These are phyloP conservation scores for Pachycephala philippinensis DNA, from an alignment of 2,113 vertebrate species.

Conservation along the genomic window DNA sequence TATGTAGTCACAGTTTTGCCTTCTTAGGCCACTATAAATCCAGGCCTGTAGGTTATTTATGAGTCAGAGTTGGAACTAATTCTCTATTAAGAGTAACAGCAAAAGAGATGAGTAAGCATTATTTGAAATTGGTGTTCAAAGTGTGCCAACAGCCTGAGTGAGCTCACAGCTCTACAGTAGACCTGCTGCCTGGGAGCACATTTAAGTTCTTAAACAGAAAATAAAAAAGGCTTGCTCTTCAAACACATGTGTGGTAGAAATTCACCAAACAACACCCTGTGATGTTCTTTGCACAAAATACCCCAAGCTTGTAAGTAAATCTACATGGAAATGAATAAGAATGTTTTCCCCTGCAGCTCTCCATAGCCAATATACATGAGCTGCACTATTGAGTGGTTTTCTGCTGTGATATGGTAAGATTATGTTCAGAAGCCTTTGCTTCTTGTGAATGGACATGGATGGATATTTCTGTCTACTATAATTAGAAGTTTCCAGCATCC, in stretches of 20 bases:
- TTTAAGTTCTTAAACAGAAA: not conserved
- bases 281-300: not conserved
- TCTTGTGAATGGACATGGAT: not conserved
- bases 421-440: not conserved
- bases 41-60: not conserved
- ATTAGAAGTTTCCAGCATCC: not conserved
- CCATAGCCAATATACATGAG: not conserved
- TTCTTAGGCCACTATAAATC: not conserved
- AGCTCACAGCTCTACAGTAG: not conserved
- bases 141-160: not conserved
- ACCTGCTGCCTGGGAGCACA: not conserved
- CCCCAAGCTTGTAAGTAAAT: not conserved
- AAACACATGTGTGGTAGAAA: fast-evolving
- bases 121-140: not conserved
- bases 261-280: not conserved
- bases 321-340: not conserved
- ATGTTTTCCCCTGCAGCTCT: not conserved
- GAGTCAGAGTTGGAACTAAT: not conserved
- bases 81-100: not conserved
- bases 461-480: not conserved
- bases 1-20: not conserved
- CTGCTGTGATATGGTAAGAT: not conserved
- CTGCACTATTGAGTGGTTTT: not conserved
- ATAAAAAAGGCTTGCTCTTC: not conserved
- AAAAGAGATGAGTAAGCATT: not conserved